Percentiles rank a stretch among this genome's conserved stretches.
Conservation (phyloP, 2,797 vertebrate genomes). For the Trematomus bernacchii region DNA sequence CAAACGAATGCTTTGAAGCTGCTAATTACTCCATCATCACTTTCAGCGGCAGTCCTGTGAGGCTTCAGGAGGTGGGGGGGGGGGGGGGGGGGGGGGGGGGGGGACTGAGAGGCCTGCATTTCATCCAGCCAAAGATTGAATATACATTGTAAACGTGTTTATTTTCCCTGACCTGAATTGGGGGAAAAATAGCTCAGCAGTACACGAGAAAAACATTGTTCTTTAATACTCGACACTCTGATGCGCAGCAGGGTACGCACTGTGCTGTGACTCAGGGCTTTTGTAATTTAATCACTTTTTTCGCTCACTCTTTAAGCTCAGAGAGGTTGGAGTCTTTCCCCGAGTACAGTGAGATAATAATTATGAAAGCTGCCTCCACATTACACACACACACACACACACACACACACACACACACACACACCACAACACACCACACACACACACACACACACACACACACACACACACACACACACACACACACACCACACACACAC, state of each 20-base stretch:
- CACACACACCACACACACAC: not conserved
- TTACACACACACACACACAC: not conserved
- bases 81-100: no score
- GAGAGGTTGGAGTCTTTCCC: conserved; percentile 33
- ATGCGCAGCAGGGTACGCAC: conserved; percentile 2
- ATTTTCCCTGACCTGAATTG: conserved; percentile 42
- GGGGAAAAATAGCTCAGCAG: conserved; percentile 17
- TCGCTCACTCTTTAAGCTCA: conserved; percentile 29
- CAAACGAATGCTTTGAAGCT: conserved; percentile 67
- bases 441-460: no score
- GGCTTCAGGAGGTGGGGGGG: conserved; percentile 45
- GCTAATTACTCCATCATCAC: conserved; percentile 68
- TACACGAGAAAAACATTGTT: conserved; percentile 34
- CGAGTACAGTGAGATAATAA: no score
- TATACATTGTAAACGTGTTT: conserved; percentile 56
- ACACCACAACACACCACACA: not conserved
- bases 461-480: not conserved
- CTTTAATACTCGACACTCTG: conserved; percentile 24
- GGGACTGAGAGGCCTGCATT: conserved; percentile 42
- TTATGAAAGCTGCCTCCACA: no score
- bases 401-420: not conserved
- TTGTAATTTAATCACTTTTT: conserved; percentile 31
- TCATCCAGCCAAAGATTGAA: conserved; percentile 53
- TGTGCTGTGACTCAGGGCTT: conserved; percentile 27
- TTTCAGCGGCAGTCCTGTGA: conserved; percentile 54